These are phyloP conservation scores for Polia nebulosa DNA, from an alignment of 2,888 invertebrate species.

Conservation along the genomic window DNA sequence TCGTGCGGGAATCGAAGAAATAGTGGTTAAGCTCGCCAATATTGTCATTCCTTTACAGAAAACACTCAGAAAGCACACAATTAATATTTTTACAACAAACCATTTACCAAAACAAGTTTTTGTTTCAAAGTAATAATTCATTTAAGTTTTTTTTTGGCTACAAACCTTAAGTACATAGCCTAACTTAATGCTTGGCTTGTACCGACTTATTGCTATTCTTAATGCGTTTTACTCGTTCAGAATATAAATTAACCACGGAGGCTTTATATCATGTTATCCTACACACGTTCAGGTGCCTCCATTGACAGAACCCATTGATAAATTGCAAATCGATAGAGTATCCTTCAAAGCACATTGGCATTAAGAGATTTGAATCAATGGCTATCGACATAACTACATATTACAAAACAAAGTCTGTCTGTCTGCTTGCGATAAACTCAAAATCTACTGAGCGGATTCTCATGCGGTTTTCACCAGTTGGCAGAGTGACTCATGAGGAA, in stretches of 20 bases:
- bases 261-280: constrained; percentile 38
- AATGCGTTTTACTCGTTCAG: constrained; percentile 35
- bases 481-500: no score
- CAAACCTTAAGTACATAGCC: constrained; percentile 23
- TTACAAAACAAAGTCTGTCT: no score
- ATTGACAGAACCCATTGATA: constrained; percentile 59
- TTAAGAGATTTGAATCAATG: constrained; percentile 8
- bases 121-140: constrained; percentile 4
- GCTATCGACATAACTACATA: background rate
- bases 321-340: constrained; percentile 46
- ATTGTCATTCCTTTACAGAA: background rate
- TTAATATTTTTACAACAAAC: background rate
- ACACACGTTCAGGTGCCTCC: constrained; percentile 32
- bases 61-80: background rate
- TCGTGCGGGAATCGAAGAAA: no score
- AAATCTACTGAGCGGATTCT: no score
- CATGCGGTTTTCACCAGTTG: no score
- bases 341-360: constrained; percentile 40
- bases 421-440: no score
- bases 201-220: constrained; percentile 42
- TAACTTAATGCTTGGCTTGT: constrained; percentile 32
- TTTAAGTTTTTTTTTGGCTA: constrained; percentile 6
- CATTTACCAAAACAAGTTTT: background rate
- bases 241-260: constrained; percentile 38
- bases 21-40: background rate